phyloP scores from a whole-genome alignment of 2,113 vertebrate genomes.

The Paradisaea rubra region DNA sequence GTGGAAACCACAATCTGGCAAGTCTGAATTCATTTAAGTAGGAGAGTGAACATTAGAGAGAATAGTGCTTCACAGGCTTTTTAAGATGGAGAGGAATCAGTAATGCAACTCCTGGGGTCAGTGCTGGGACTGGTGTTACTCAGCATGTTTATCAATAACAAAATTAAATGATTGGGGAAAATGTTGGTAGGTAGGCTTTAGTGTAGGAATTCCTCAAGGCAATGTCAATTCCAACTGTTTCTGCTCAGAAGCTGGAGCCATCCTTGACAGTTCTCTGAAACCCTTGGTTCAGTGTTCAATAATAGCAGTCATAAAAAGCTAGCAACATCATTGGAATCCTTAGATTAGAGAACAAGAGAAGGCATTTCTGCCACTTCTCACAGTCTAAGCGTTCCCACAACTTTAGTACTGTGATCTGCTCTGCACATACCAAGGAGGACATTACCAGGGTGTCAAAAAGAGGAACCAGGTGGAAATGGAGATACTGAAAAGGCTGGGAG shows the following conservation, averaged over 20 bases:
- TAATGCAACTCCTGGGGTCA: not conserved
- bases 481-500: not conserved
- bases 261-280: not conserved
- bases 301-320: not conserved
- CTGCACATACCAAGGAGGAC: not conserved
- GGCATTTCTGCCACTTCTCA: not conserved
- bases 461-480: not conserved
- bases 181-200: not conserved
- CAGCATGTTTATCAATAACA: not conserved
- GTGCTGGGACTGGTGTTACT: not conserved
- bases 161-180: not conserved
- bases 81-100: not conserved
- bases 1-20: not conserved
- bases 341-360: too few species aligned
- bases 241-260: not conserved
- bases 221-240: not conserved
- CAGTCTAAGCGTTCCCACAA: fast-evolving
- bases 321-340: not conserved
- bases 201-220: not conserved
- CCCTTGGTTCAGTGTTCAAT: not conserved
- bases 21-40: not conserved
- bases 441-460: not conserved
- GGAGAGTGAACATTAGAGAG: not conserved
- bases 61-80: not conserved
- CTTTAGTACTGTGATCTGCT: not conserved